Percentiles rank a stretch among this genome's conserved stretches.
These are phyloP conservation scores for Syngnathus floridae DNA, from an alignment of 2,113 vertebrate genomes.

Conservation along the genomic window DNA sequence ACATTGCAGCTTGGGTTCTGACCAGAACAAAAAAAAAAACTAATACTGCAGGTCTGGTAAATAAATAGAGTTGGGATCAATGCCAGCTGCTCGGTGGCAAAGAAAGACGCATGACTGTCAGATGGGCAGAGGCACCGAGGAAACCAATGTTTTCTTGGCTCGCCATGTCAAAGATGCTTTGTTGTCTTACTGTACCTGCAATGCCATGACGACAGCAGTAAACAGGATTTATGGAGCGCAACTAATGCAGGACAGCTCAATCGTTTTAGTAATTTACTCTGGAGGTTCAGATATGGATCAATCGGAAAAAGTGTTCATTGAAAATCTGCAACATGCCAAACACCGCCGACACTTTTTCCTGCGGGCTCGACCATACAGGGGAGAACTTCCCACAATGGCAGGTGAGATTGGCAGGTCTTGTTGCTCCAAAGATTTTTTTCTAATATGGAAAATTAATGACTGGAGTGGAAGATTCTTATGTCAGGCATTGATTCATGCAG, in stretches of 20 bases:
- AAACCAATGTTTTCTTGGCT: constrained; percentile 23
- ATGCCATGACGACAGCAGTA: constrained; percentile 57
- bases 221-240: constrained; percentile 39
- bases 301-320: constrained; percentile 38
- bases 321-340: constrained; percentile 19
- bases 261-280: not conserved
- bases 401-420: constrained; percentile 45
- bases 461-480: too few species aligned
- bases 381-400: constrained; percentile 59
- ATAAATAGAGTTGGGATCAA: constrained; percentile 21
- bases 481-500: too few species aligned
- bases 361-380: constrained; percentile 35
- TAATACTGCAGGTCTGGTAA: constrained; percentile 25
- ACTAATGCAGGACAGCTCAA: not conserved
- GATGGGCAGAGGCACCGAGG: constrained; percentile 38
- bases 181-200: constrained; percentile 46
- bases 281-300: not conserved
- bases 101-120: constrained; percentile 40
- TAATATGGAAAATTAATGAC: not conserved
- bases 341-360: constrained; percentile 36
- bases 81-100: constrained; percentile 14
- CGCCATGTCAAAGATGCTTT: constrained; percentile 25
- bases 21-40: too few species aligned
- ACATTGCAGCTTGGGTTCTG: too few species aligned
- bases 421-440: not conserved